Conservation (phyloP, 2,888 invertebrate species). For the Cynaeus angustus region DNA sequence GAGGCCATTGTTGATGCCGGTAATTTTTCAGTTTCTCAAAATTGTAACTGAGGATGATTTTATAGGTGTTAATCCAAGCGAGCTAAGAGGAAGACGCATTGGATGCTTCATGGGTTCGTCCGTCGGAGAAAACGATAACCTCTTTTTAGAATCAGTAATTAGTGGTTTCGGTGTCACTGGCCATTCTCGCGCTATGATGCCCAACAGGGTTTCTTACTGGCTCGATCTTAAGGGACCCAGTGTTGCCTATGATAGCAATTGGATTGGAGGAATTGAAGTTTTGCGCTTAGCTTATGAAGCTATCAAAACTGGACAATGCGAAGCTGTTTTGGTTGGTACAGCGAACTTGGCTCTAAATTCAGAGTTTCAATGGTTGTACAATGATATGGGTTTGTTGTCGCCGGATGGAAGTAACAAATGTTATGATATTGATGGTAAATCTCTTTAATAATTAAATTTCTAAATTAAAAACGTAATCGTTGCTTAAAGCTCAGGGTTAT, state of each 20-base stretch:
- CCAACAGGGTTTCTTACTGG: slow-evolving; percentile 94
- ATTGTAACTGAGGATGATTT: neutral
- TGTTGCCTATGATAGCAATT: slow-evolving; percentile 79
- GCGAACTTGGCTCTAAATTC: slow-evolving; percentile 83
- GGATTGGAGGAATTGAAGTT: slow-evolving; percentile 81
- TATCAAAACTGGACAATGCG: slow-evolving; percentile 88
- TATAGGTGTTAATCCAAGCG: slow-evolving; percentile 70
- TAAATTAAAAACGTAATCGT: neutral
- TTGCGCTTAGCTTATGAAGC: slow-evolving; percentile 81
- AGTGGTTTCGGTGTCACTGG: slow-evolving; percentile 81
- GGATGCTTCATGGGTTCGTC: slow-evolving; percentile 71
- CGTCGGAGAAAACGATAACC: slow-evolving; percentile 71
- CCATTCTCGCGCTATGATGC: slow-evolving; percentile 94
- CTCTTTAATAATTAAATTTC: neutral
- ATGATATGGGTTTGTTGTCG: slow-evolving; percentile 77
- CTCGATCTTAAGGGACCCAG: slow-evolving; percentile 85
- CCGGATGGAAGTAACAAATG: slow-evolving; percentile 77
- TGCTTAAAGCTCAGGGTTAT: slow-evolving; percentile 82
- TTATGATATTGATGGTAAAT: slow-evolving; percentile 77
- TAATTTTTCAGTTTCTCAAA: slow-evolving; percentile 57
- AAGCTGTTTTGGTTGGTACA: slow-evolving; percentile 93
- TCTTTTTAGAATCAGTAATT: slow-evolving; percentile 73
- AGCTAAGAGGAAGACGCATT: slow-evolving; percentile 69
- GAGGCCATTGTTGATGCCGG: slow-evolving; percentile 73
- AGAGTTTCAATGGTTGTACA: slow-evolving; percentile 77